phyloP scores from a whole-genome alignment of 2,113 vertebrate genomes.

The Antennarius striatus region DNA sequence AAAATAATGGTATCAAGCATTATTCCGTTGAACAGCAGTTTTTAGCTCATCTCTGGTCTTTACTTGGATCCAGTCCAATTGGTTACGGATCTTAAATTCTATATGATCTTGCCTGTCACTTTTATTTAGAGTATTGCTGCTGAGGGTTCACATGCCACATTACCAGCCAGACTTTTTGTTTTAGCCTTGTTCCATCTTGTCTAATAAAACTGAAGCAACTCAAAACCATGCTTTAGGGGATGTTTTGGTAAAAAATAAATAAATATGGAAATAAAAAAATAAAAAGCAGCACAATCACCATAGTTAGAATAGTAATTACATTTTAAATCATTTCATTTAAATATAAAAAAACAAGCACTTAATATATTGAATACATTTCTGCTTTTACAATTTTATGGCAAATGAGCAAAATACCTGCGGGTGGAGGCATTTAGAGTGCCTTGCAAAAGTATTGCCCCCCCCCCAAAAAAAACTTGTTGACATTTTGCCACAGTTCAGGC shows the following conservation, averaged over 20 bases:
- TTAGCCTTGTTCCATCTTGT: no score
- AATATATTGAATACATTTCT: neutral
- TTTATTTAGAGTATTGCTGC: neutral
- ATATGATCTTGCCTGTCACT: neutral
- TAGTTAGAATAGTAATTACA: no score
- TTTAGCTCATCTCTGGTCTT: constrained; percentile 9
- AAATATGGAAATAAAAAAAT: no score
- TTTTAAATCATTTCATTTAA: constrained; percentile 1
- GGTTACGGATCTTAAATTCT: constrained; percentile 3
- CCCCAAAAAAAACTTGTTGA: no score
- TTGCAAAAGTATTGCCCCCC: no score
- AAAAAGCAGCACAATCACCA: no score
- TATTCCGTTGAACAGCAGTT: constrained; percentile 37
- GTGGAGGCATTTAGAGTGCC: constrained; percentile 50
- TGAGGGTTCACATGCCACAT: neutral
- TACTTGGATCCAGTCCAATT: constrained; percentile 1
- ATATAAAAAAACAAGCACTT: neutral
- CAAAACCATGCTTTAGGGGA: no score
- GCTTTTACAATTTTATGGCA: constrained; percentile 39
- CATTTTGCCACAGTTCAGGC: no score
- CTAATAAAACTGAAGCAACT: no score
- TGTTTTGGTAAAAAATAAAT: no score
- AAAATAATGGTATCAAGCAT: constrained; percentile 36
- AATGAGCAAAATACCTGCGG: constrained; percentile 46
- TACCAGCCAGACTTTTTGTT: no score